phyloP scores from a whole-genome alignment of 2,888 invertebrate genomes.

The Pammene fasciana region DNA sequence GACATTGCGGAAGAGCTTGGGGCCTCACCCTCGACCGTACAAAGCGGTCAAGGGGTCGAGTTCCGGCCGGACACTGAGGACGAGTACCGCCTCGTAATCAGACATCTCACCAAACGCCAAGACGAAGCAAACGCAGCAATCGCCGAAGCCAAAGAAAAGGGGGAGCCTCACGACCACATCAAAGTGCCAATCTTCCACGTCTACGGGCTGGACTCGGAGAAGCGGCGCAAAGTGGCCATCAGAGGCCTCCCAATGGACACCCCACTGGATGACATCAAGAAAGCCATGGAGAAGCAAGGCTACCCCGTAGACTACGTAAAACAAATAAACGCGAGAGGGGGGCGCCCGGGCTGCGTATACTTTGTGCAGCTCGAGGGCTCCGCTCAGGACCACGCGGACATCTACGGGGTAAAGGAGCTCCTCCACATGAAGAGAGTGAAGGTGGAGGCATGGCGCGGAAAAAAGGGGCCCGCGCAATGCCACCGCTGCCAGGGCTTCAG shows the following conservation, averaged over 20 bases:
- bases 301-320: background rate
- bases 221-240: background rate
- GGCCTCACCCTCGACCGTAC: background rate
- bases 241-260: background rate
- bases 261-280: background rate
- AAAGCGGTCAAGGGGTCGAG: background rate
- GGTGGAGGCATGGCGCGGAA: background rate
- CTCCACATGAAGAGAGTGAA: background rate
- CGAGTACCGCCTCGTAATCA: background rate
- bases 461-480: background rate
- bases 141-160: too few species aligned
- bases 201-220: background rate
- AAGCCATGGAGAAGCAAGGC: background rate
- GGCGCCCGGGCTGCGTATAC: background rate
- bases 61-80: background rate
- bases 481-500: background rate
- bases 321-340: background rate
- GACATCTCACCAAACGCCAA: background rate
- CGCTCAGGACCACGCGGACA: background rate
- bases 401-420: background rate
- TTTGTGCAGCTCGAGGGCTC: background rate
- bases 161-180: too few species aligned
- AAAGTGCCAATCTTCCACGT: too few species aligned
- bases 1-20: background rate
- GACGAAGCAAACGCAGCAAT: background rate